Conservation (phyloP, 92 coral and sea anemone species). For the Siderastrea siderea region DNA sequence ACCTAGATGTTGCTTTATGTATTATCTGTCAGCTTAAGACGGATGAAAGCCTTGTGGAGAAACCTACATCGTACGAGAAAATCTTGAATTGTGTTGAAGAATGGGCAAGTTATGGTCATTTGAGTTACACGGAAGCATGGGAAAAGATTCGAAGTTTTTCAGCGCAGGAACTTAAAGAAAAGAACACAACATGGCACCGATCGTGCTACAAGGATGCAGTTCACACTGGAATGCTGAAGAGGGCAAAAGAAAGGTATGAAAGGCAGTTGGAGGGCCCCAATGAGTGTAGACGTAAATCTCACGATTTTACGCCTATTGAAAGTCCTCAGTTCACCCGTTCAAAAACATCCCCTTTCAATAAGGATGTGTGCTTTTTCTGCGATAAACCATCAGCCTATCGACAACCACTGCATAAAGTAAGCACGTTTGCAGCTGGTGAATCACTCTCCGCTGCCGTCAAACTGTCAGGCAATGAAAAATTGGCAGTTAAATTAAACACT, state of each 20-base stretch:
- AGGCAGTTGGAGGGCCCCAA: slow-evolving; percentile 61
- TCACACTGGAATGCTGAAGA: slow-evolving; percentile 67
- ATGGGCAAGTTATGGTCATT: slow-evolving; percentile 12
- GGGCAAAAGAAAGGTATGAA: slow-evolving; percentile 59
- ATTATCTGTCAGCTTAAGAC: slow-evolving; percentile 4
- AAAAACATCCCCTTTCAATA: neutral
- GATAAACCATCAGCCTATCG: neutral
- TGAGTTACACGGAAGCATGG: slow-evolving; percentile 2
- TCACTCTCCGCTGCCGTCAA: slow-evolving; percentile 58
- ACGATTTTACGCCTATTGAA: neutral
- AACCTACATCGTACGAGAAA: slow-evolving; percentile 26
- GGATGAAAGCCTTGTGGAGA: slow-evolving; percentile 33
- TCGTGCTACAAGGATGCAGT: slow-evolving; percentile 67
- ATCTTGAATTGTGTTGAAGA: slow-evolving; percentile 8
- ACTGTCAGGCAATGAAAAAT: slow-evolving; percentile 52
- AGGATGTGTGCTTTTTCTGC: neutral
- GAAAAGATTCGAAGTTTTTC: neutral
- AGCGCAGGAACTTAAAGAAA: slow-evolving; percentile 35
- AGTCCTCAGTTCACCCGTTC: neutral
- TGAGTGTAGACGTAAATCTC: slow-evolving; percentile 48
- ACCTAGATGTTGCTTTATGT: neutral
- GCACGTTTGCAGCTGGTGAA: slow-evolving; percentile 62
- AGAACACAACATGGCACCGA: slow-evolving; percentile 63
- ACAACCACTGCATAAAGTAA: slow-evolving; percentile 47
- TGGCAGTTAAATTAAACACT: slow-evolving; percentile 56